A percentile compares a stretch with the other conserved stretches of the same genome.
phyloP scores from a whole-genome alignment of 2,888 invertebrate species.

The Diplazon laetatorius region DNA sequence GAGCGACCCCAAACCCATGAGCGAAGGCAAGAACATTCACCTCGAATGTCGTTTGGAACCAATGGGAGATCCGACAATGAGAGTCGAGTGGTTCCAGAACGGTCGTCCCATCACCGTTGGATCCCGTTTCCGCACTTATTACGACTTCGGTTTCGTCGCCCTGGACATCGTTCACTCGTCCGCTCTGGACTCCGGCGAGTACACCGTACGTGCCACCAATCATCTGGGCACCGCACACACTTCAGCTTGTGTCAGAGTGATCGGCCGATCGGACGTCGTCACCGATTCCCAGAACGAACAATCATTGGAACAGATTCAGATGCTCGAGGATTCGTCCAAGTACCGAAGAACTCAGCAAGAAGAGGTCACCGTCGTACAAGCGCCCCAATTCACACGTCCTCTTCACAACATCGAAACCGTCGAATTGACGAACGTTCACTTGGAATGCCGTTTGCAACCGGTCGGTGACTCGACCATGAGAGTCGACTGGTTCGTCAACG shows the following conservation, averaged over 20 bases:
- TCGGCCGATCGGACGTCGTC: constrained; percentile 91
- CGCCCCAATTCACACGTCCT: constrained; percentile 93
- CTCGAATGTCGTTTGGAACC: constrained; percentile 96
- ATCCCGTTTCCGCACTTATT: constrained; percentile 96
- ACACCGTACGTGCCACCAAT: constrained; percentile 96
- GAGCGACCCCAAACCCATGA: constrained; percentile 92
- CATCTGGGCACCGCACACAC: constrained; percentile 96
- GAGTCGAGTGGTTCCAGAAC: constrained; percentile 98
- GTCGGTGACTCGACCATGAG: constrained; percentile 96
- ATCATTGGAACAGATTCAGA: constrained; percentile 95
- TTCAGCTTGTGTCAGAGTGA: constrained; percentile 93
- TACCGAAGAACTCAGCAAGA: constrained; percentile 89
- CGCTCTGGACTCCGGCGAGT: constrained; percentile 97
- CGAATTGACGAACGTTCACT: constrained; percentile 95
- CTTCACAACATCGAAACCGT: constrained; percentile 95
- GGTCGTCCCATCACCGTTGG: constrained; percentile 94
- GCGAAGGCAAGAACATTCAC: constrained; percentile 95
- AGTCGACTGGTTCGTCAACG: constrained; percentile 98
- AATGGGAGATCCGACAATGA: constrained; percentile 97
- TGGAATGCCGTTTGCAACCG: constrained; percentile 95
- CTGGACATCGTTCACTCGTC: constrained; percentile 97
- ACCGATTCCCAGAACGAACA: constrained; percentile 96
- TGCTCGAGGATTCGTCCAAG: constrained; percentile 90
- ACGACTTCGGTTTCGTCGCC: constrained; percentile 98
- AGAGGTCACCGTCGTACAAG: constrained; percentile 92